phyloP scores from a whole-genome alignment of 2,797 vertebrate species.

The Phataginus tetradactyla region DNA sequence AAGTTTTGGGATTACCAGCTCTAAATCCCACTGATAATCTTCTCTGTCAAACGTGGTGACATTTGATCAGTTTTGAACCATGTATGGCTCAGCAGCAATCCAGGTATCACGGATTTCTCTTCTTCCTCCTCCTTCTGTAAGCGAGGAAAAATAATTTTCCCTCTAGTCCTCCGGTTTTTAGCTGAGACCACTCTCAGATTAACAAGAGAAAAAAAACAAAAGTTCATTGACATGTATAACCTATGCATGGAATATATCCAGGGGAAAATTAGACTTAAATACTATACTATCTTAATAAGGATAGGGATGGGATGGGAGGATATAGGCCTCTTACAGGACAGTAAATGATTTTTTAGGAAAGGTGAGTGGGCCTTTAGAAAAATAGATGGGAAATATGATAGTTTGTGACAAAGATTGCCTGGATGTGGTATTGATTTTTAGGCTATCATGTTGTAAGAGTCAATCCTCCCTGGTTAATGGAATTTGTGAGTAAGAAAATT shows the following conservation, averaged over 20 bases:
- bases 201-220: not conserved
- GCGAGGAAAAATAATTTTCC: not conserved
- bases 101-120: not conserved
- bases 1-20: not conserved
- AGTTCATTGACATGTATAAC: not conserved
- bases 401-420: not conserved
- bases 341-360: not conserved
- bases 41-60: not conserved
- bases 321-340: not conserved
- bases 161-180: not conserved
- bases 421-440: not conserved
- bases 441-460: not conserved
- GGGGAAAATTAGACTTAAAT: not conserved
- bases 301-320: not conserved
- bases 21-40: not conserved
- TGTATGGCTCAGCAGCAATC: not conserved
- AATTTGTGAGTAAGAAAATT: not conserved
- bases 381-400: not conserved
- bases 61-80: not conserved
- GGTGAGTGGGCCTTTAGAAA: not conserved
- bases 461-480: not conserved
- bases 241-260: not conserved
- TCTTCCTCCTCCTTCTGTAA: not conserved
- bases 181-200: not conserved
- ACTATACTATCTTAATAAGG: not conserved